phyloP scores from a whole-genome alignment of 2,888 invertebrate genomes.

The Carterocephalus palaemon region DNA sequence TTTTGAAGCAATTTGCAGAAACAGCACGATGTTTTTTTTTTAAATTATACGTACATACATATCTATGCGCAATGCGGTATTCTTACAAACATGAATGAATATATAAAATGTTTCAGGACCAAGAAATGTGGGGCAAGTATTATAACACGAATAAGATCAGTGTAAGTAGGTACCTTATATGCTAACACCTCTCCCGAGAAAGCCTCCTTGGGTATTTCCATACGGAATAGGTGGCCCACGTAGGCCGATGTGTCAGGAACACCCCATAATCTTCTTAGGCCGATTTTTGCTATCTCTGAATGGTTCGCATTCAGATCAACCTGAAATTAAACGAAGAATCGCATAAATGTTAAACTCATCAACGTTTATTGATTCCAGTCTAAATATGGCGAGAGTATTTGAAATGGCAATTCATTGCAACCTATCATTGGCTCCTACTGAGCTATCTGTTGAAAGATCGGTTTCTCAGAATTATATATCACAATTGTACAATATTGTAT shows the following conservation, averaged over 20 bases:
- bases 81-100: slow-evolving; percentile 1
- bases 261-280: slow-evolving; percentile 76
- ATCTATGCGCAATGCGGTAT: slow-evolving; percentile 12
- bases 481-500: too few species aligned
- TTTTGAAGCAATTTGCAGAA: too few species aligned
- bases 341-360: too few species aligned
- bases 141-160: slow-evolving; percentile 10
- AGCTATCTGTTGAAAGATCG: too few species aligned
- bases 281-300: slow-evolving; percentile 71
- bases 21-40: too few species aligned
- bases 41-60: too few species aligned
- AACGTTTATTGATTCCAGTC: too few species aligned
- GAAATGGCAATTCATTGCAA: too few species aligned
- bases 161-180: slow-evolving; percentile 80
- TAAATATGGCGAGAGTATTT: too few species aligned
- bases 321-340: slow-evolving; percentile 42
- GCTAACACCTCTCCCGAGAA: slow-evolving; percentile 82
- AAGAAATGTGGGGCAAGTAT: not conserved
- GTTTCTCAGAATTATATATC: too few species aligned
- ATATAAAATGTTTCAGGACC: slow-evolving; percentile 6
- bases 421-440: too few species aligned
- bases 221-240: slow-evolving; percentile 85
- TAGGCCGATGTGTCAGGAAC: slow-evolving; percentile 83
- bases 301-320: slow-evolving; percentile 70
- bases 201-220: slow-evolving; percentile 84